These are phyloP conservation scores for Goniozus legneri DNA, from an alignment of 1,140 invertebrate species.

Conservation along the genomic window DNA sequence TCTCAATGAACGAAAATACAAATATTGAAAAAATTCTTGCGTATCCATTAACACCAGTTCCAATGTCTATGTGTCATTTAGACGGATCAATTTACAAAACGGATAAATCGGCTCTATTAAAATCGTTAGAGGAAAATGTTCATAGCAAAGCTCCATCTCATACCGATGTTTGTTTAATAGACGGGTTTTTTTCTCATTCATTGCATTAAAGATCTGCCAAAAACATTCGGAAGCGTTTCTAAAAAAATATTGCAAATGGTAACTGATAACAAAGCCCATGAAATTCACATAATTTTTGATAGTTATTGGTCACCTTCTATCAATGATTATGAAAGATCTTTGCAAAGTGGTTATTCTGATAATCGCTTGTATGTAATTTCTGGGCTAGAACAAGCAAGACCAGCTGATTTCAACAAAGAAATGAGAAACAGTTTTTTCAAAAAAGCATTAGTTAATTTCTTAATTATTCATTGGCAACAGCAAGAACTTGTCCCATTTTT, in stretches of 20 bases:
- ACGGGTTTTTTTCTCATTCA: conserved; percentile 19
- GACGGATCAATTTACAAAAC: conserved; percentile 23
- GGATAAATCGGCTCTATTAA: conserved; percentile 10
- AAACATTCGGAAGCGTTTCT: conserved; percentile 5
- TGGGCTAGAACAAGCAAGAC: conserved; percentile 1
- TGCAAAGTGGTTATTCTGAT: background rate
- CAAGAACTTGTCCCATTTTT: conserved; percentile 1
- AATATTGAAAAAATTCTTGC: conserved; percentile 20
- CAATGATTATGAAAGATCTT: conserved; percentile 3
- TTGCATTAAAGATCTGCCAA: conserved; percentile 10
- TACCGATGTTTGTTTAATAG: conserved; percentile 13
- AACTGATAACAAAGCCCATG: background rate
- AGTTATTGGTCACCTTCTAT: conserved; percentile 11
- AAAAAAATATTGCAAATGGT: conserved; percentile 10
- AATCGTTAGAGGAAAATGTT: background rate
- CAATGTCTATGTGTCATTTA: conserved; percentile 19
- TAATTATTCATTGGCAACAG: background rate
- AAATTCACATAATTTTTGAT: conserved; percentile 5
- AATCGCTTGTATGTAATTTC: background rate
- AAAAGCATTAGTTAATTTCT: conserved; percentile 1
- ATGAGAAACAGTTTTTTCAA: conserved; percentile 4
- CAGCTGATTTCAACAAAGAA: conserved; percentile 4
- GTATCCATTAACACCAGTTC: conserved; percentile 16
- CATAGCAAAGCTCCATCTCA: background rate
- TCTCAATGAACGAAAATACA: conserved; percentile 16